These are phyloP conservation scores for Gymnothorax reevesii DNA, from an alignment of 2,797 vertebrate genomes.

Conservation along the genomic window DNA sequence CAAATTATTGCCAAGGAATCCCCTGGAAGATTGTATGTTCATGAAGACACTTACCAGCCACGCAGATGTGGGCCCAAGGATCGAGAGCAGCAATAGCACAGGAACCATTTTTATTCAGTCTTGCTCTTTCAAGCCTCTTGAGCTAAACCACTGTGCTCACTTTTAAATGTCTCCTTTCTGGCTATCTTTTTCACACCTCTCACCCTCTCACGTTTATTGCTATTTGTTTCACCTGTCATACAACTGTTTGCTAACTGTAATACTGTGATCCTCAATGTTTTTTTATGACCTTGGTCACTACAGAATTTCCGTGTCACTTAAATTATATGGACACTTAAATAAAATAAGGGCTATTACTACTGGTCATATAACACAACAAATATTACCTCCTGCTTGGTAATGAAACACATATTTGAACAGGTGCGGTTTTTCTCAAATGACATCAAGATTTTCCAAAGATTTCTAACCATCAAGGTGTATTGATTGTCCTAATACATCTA, in stretches of 20 bases:
- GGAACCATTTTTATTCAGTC: conserved; percentile 48
- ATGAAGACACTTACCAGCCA: conserved; percentile 60
- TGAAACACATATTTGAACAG: background rate
- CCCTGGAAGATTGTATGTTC: background rate
- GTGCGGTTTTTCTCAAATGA: conserved; percentile 20
- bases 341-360: background rate
- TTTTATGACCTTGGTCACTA: background rate
- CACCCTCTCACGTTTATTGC: conserved; percentile 48
- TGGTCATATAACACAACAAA: background rate
- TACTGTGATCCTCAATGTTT: background rate
- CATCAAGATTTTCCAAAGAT: conserved; percentile 25
- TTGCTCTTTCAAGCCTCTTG: conserved; percentile 35
- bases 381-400: background rate
- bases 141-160: background rate
- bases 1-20: background rate
- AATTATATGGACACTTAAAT: conserved; percentile 10
- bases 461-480: background rate
- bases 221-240: background rate
- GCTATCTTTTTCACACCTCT: conserved; percentile 43
- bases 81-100: conserved; percentile 50
- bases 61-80: conserved; percentile 49
- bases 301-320: background rate
- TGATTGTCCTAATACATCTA: background rate
- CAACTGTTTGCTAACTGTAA: conserved; percentile 45
- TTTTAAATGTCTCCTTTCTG: conserved; percentile 63